Evolutionary conservation across 2,888 invertebrate species (phyloP), one percentile per base, ranked within the genome.

Genomic region (Himalopsyche anomala): DNA sequence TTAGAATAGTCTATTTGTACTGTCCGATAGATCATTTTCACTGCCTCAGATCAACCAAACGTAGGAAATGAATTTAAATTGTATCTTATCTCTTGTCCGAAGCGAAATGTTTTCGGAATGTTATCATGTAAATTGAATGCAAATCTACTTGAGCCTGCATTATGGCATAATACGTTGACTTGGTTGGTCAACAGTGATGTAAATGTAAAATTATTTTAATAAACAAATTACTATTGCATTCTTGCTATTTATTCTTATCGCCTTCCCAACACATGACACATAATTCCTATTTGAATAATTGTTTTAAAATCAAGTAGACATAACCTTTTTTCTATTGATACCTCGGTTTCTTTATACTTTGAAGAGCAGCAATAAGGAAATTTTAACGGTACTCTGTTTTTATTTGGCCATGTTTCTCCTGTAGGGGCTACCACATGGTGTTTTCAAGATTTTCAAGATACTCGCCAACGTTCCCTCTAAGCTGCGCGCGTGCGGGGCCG

Each of bases 1-100:
- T 87, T 86, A 87, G 88, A 84, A 87, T 88, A 89, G 87, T 89
- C 69, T 84, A 88, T 87, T 89, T 88, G 88, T 89, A 88, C 86
- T 88, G 84, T 88, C 86, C 84, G 80, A 88, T 88, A 86, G 85
- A 84, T 85, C 84, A 86, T 86, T 54, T 87, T 84, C 87, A 85
- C 86, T 87, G 84, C 82, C 84, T 85, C 74, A 84, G 87, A 85
- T 86, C 88, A 85, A 88, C 87, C 86, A 80, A 84, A 69, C 42
- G 80, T 74, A 74, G n/a, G 19, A 55, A 82, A 82, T 82, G 51
- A 54, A 54, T 15, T 36, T 82, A 8, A 82, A 55, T 36, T 82
- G 74, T 74, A 74, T 74, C 11, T 74, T 74, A 38, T 74, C 28
- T 74, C 36, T 74, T 8, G 4, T 74, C 74, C 74, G 36, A 15